A percentile compares a stretch with the other conserved stretches of the same genome.
These are phyloP conservation scores for Odontomachus brunneus DNA, from an alignment of 1,140 invertebrate genomes.

Conservation along the genomic window DNA sequence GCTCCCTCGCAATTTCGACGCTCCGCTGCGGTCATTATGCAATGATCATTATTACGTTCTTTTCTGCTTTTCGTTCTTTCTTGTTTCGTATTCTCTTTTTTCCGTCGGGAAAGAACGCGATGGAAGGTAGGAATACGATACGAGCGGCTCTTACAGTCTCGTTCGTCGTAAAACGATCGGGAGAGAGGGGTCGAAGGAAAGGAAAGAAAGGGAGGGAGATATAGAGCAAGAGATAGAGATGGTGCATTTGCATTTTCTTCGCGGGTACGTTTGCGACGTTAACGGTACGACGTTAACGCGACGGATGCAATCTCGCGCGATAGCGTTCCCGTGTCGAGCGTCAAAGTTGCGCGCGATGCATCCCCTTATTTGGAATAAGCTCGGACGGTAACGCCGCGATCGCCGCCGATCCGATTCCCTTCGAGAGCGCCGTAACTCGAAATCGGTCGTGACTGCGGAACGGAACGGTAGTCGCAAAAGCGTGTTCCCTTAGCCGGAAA, in stretches of 20 bases:
- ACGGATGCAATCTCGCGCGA: conserved; percentile 52
- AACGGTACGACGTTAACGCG: conserved; percentile 12
- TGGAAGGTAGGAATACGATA: too few species aligned
- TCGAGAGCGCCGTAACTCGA: conserved; percentile 34
- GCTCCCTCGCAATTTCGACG: too few species aligned
- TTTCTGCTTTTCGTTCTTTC: too few species aligned
- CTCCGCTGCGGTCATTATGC: too few species aligned
- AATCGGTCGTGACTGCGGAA: conserved; percentile 32
- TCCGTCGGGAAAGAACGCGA: background rate
- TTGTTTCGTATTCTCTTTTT: too few species aligned
- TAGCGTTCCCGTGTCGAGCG: conserved; percentile 39
- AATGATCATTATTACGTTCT: too few species aligned
- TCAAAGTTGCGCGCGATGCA: conserved; percentile 10
- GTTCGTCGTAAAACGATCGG: conserved; percentile 20
- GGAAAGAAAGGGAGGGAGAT: too few species aligned
- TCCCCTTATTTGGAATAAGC: conserved; percentile 55
- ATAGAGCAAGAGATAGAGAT: background rate
- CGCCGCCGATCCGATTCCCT: conserved; percentile 21
- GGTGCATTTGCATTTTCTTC: conserved; percentile 15
- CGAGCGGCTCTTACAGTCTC: background rate
- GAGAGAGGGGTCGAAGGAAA: too few species aligned
- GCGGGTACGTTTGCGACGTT: conserved; percentile 6
- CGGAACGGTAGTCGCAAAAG: background rate
- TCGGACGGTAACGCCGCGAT: conserved; percentile 23
- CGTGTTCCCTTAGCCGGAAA: conserved; percentile 23